phyloP scores from a whole-genome alignment of 2,888 invertebrate species.

The Tubulanus polymorphus region DNA sequence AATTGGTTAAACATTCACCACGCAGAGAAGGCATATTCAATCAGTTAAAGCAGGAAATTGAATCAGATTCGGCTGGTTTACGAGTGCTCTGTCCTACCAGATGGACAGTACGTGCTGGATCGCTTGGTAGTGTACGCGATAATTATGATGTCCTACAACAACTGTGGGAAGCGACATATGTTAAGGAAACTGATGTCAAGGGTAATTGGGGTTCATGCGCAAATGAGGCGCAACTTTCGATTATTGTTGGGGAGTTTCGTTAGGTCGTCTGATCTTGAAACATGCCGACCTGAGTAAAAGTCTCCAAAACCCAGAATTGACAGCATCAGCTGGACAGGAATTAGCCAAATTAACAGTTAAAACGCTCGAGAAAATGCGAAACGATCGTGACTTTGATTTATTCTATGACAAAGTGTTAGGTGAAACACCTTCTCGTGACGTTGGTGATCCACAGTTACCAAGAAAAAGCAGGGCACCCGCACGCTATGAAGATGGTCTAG shows the following conservation, averaged over 20 bases:
- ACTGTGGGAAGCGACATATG: no score
- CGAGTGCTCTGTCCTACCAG: conserved; percentile 18
- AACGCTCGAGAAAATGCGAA: background rate
- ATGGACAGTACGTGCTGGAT: no score
- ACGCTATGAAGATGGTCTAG: background rate
- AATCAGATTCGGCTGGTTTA: conserved; percentile 17
- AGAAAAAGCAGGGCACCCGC: background rate
- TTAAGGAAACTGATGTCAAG: no score
- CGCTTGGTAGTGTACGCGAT: no score
- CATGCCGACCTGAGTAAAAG: no score
- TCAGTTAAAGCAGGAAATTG: conserved; percentile 14
- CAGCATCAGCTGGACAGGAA: no score
- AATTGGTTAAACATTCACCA: conserved; percentile 20
- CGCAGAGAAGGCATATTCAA: conserved; percentile 16
- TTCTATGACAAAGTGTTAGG: conserved; percentile 1
- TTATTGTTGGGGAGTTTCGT: no score
- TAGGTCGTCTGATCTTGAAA: no score
- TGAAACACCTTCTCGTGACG: background rate
- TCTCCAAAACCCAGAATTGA: no score
- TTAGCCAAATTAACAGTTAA: conserved; percentile 2
- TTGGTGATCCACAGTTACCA: background rate
- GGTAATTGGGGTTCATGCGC: no score
- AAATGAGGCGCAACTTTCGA: no score
- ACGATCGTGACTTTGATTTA: background rate
- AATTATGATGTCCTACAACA: no score